A percentile compares a stretch with the other conserved stretches of the same genome.
These are phyloP conservation scores for Phalacrocorax pelagicus DNA, from an alignment of 2,113 vertebrate species.

Conservation along the genomic window DNA sequence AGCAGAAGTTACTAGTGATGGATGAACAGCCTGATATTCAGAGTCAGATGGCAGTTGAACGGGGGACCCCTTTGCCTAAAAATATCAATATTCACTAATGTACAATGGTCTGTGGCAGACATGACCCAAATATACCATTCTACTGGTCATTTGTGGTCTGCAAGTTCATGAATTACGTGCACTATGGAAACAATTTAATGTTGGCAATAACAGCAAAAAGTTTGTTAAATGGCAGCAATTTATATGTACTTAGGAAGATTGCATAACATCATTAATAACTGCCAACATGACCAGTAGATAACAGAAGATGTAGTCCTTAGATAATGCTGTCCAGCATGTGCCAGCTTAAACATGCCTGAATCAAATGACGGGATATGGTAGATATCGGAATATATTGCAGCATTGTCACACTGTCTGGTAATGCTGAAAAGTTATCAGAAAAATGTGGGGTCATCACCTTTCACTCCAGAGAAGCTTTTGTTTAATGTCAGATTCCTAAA, in stretches of 20 bases:
- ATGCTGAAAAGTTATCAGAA: background rate
- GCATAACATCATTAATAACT: background rate
- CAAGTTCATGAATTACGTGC: background rate
- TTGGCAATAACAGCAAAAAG: background rate
- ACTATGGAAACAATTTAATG: background rate
- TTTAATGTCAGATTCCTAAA: background rate
- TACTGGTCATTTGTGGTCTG: background rate
- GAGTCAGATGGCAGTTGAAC: background rate
- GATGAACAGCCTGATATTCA: background rate
- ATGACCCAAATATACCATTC: background rate
- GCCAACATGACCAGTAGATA: background rate
- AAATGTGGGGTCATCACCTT: background rate
- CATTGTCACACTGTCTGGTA: background rate
- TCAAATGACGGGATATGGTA: background rate
- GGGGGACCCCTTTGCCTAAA: background rate
- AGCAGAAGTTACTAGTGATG: background rate
- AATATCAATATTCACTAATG: background rate
- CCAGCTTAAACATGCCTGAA: background rate
- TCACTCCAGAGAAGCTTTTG: background rate
- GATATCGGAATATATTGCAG: background rate
- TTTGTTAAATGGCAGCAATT: background rate
- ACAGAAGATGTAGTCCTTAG: background rate
- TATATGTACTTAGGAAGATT: background rate
- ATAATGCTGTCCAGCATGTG: background rate
- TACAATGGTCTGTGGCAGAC: background rate